phyloP scores from a whole-genome alignment of 2,888 invertebrate species.

The Phania funesta region DNA sequence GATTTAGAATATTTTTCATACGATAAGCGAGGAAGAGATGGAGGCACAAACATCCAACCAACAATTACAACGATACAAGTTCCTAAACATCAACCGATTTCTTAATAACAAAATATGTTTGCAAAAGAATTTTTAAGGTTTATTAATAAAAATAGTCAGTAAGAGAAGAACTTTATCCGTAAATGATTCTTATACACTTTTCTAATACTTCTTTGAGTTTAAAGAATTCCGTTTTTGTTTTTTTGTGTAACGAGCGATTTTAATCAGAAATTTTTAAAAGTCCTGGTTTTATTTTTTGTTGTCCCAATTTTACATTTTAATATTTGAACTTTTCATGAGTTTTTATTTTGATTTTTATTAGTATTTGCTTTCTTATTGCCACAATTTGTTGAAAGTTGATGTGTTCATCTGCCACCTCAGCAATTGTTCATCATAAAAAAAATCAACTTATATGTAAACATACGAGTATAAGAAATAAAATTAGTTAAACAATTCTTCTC shows the following conservation, averaged over 20 bases:
- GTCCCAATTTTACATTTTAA: not conserved
- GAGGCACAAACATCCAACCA: constrained; percentile 3
- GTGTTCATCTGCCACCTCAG: constrained; percentile 67
- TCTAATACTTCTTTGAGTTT: not conserved
- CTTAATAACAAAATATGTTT: constrained; percentile 58
- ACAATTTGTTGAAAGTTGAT: constrained; percentile 31
- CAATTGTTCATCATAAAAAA: constrained; percentile 68
- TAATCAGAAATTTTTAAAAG: constrained; percentile 32
- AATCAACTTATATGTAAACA: too few relatives aligned
- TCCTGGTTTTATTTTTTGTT: not conserved
- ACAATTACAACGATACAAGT: not conserved
- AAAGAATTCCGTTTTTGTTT: constrained; percentile 26
- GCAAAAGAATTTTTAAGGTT: constrained; percentile 65
- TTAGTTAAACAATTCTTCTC: constrained; percentile 1
- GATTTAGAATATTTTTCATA: constrained; percentile 53
- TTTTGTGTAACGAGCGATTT: constrained; percentile 47
- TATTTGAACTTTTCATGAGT: constrained; percentile 39
- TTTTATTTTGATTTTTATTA: constrained; percentile 44
- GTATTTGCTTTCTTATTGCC: constrained; percentile 44
- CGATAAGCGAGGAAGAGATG: not conserved
- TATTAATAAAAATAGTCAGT: constrained; percentile 58
- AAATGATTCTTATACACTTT: not conserved
- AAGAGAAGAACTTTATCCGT: constrained; percentile 27
- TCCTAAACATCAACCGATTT: constrained; percentile 34
- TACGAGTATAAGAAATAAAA: constrained; percentile 33